These are phyloP conservation scores for Schrankia costaestrigalis DNA, from an alignment of 2,888 invertebrate genomes.

Conservation along the genomic window DNA sequence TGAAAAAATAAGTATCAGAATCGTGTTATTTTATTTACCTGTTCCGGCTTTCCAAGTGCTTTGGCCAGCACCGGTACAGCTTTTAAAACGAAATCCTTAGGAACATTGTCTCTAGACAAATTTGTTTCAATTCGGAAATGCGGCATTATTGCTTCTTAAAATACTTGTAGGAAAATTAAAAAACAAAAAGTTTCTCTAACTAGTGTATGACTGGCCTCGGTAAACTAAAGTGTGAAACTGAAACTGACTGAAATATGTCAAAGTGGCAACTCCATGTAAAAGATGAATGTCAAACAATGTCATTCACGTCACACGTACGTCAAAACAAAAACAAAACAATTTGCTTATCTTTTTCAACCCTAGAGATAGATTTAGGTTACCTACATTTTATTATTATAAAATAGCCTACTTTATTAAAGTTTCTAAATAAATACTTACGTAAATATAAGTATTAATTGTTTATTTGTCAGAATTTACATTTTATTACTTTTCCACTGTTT, in stretches of 20 bases:
- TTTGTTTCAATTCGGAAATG: conserved; percentile 83
- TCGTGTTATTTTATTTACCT: conserved; percentile 52
- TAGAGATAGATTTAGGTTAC: too few relatives aligned
- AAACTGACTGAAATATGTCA: too few relatives aligned
- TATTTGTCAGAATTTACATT: too few relatives aligned
- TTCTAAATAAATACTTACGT: too few relatives aligned
- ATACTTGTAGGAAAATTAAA: too few relatives aligned
- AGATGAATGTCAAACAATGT: not conserved
- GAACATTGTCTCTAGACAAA: conserved; percentile 78
- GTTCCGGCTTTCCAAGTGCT: conserved; percentile 82
- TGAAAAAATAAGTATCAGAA: not conserved
- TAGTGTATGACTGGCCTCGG: too few relatives aligned
- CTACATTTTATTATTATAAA: too few relatives aligned
- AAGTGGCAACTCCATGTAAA: not conserved
- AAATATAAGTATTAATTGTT: too few relatives aligned
- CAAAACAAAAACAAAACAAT: not conserved
- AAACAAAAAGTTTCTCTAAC: too few relatives aligned
- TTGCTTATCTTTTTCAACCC: not conserved
- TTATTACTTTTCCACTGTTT: too few relatives aligned
- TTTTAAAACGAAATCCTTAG: conserved; percentile 78
- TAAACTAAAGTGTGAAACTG: too few relatives aligned
- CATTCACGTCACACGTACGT: not conserved
- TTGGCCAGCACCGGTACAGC: conserved; percentile 79
- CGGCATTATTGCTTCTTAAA: conserved; percentile 70
- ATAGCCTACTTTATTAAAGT: too few relatives aligned